phyloP scores from a whole-genome alignment of 2,888 invertebrate species.

The Caenorhabditis doughertyi region DNA sequence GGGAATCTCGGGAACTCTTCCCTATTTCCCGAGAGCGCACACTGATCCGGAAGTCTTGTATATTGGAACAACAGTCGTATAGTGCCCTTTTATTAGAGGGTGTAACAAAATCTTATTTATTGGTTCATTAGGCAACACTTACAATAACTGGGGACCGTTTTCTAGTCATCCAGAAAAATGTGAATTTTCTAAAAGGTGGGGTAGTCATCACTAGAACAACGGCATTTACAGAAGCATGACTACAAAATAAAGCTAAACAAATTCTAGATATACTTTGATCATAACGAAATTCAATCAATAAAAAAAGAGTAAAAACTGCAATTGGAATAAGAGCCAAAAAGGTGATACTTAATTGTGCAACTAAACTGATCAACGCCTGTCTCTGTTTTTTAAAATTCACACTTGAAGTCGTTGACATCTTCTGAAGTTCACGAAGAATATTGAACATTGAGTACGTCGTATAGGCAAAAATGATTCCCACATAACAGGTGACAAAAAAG shows the following conservation, averaged over 20 bases:
- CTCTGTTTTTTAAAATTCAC: not conserved
- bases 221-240: not conserved
- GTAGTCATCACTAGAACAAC: not conserved
- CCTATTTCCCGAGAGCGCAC: too few species aligned
- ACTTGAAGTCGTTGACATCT: not conserved
- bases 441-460: not conserved
- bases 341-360: not conserved
- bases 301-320: not conserved
- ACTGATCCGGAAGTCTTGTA: too few species aligned
- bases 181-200: too few species aligned
- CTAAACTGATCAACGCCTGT: not conserved
- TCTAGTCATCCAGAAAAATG: too few species aligned
- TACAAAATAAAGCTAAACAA: not conserved
- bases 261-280: not conserved
- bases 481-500: not conserved
- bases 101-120: too few species aligned
- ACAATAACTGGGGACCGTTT: too few species aligned
- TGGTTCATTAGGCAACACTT: too few species aligned
- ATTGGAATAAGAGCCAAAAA: not conserved
- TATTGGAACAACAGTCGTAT: too few species aligned
- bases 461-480: not conserved
- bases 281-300: not conserved
- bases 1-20: too few species aligned
- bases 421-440: not conserved
- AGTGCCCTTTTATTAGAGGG: too few species aligned